A percentile compares a stretch with the other conserved stretches of the same genome.
Evolutionary conservation across 2,888 invertebrate genomes (phyloP).

Genomic region (Colletes collaris): DNA sequence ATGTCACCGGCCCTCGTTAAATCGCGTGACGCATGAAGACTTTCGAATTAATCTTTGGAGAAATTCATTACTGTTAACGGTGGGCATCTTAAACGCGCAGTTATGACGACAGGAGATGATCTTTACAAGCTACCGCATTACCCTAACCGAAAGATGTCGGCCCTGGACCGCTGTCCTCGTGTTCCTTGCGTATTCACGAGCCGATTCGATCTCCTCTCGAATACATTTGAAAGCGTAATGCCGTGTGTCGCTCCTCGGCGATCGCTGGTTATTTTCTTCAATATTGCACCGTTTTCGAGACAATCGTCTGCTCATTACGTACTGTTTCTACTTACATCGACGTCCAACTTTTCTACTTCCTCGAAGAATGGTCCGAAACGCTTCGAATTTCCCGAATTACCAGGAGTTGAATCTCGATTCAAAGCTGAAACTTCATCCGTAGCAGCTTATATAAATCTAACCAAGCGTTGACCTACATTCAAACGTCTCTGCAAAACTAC

Average conservation of each 20-base stretch:
- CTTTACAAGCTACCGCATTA: slow-evolving; percentile 53
- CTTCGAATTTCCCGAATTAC: no score
- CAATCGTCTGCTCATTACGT: no score
- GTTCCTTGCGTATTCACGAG: not conserved
- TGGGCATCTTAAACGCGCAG: slow-evolving; percentile 58
- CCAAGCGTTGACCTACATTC: no score
- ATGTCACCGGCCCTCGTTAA: slow-evolving; percentile 61
- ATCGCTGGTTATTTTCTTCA: not conserved
- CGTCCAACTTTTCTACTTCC: no score
- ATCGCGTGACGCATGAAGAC: slow-evolving; percentile 59
- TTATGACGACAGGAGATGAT: slow-evolving; percentile 54
- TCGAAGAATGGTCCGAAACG: no score
- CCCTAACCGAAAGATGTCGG: slow-evolving; percentile 5
- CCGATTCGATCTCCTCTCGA: not conserved
- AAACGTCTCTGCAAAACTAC: no score
- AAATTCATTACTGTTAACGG: slow-evolving; percentile 71
- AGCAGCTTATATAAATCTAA: no score
- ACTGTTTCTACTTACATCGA: no score
- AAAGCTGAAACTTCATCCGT: no score
- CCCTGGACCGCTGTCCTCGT: not conserved
- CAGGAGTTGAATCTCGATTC: no score
- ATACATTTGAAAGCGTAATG: not conserved
- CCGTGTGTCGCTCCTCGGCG: not conserved
- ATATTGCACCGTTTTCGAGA: no score
- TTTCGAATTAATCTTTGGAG: slow-evolving; percentile 67